Evolutionary conservation across 2,888 invertebrate genomes (phyloP).

Genomic region (Dicycla oo): DNA sequence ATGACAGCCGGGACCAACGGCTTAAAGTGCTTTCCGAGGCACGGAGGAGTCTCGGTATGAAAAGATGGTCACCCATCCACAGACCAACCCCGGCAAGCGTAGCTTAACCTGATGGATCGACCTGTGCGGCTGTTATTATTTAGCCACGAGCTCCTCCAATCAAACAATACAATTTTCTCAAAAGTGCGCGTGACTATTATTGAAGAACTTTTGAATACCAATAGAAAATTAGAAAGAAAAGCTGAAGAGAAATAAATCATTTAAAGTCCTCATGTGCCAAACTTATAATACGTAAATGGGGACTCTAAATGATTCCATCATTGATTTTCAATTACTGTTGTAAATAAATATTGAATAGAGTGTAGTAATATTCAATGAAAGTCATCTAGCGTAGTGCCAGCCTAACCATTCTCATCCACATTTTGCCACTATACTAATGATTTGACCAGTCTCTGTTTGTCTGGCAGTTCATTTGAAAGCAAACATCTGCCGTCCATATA

Average conservation of each 20-base stretch:
- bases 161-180: neutral
- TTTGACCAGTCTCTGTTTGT: neutral
- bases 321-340: neutral
- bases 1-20: too few species aligned
- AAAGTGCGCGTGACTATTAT: neutral
- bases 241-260: neutral
- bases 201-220: neutral
- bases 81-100: too few species aligned
- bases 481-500: slow-evolving; percentile 18
- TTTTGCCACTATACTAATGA: neutral
- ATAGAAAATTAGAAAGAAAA: neutral
- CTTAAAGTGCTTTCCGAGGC: too few species aligned
- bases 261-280: neutral
- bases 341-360: neutral
- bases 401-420: neutral
- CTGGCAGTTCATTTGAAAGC: neutral
- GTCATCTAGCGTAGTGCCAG: neutral
- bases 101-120: too few species aligned
- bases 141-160: too few species aligned
- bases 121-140: too few species aligned
- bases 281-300: neutral
- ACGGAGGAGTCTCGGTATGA: too few species aligned
- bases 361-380: neutral
- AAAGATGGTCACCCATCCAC: too few species aligned
- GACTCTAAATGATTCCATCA: neutral